Evolutionary conservation across 1,140 invertebrate species (phyloP), one percentile per base, ranked within the genome.

Genomic region (Ceratitis capitata): DNA sequence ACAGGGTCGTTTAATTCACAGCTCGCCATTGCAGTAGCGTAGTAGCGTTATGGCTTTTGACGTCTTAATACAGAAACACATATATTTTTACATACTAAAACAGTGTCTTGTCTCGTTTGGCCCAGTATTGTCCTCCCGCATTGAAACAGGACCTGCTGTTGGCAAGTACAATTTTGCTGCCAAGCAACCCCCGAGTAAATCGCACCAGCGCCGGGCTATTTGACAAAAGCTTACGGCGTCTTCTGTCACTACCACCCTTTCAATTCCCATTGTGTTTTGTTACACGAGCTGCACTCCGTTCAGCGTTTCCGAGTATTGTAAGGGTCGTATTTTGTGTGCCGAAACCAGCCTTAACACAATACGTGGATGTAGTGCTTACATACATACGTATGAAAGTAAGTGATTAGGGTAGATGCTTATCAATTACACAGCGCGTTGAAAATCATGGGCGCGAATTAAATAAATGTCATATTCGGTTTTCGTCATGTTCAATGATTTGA

Each of bases 391-490:
- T 35, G 39, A 3, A 42, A 23, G n/a, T 5, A 1, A 16, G 12
- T 23, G 51, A 78, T 45, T 69, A 45, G 85, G 85, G 84, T 85
- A 89, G 89, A 91, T 91, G 87, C 87, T 91, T 90, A 91, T 91
- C 90, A 89, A 89, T 90, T 90, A 89, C 90, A 89, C 84, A 85
- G 88, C 88, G 89, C 89, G 90, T 89, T 91, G 89, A 88, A 84
- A 91, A 91, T 91, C 88, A 91, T 91, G 91, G 89, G 88, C 89
- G 87, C 88, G 87, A 91, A 91, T 91, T 91, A 91, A 91, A 91
- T 91, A 89, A 91, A 91, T 89, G 90, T 91, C 90, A 91, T 88
- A 89, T 87, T 89, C 86, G 87, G 86, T 89, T 85, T 87, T 88
- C 88, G 87, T 90, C 88, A 87, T 78, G 69, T 88, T 84, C 86